Evolutionary conservation across 2,113 vertebrate genomes (phyloP), one percentile per base, ranked within the genome.

Genomic region (Garra rufa): DNA sequence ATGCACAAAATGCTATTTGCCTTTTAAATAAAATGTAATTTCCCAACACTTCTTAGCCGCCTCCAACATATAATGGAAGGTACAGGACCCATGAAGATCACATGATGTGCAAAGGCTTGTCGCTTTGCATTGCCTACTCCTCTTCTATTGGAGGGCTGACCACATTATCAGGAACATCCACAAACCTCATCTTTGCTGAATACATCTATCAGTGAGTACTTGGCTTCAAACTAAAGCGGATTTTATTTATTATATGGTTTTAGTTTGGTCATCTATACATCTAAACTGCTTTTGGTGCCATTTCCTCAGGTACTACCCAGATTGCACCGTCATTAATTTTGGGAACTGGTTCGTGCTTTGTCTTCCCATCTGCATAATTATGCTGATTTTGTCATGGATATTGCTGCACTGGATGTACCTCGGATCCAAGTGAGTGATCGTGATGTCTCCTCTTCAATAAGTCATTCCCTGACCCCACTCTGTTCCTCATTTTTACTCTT

Each of bases 351-450:
- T 99, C 84, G 9, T 96, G 24, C 48, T 97, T 86, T 96, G 95
- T 84, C 93, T 98, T 81, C 97, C 97, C 1, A 90, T 95, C 38
- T 92, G 95, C 28, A 11, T 97, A 21, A 89, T 93, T 78, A 91
- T 97, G 90, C 90, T 97, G 21, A 2, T 97, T 38, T 89, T 97
- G 14, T 95, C 95, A 38, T 98, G 97, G 97, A 26, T 96, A 21
- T 99, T 96, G 96, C 93, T 99, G 9, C 95, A 96, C 13, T 97
- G 96, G 96, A 90, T 98, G 84, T 99, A 96, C 93, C 89, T 98
- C 67, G 95, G 96, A 44, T 95, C 96, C 89, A 92, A 97, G 97
- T 98, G 94, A 98, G 97, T 95, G 76, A 75, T 75, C 4, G 50
- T 41, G 21, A 19, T 73, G 38, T 46, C 50, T 21, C 28, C n/a